Percentiles rank a stretch among this genome's conserved stretches.
Evolutionary conservation across 2,113 vertebrate genomes (phyloP).

Genomic region (Tamias sibiricus): DNA sequence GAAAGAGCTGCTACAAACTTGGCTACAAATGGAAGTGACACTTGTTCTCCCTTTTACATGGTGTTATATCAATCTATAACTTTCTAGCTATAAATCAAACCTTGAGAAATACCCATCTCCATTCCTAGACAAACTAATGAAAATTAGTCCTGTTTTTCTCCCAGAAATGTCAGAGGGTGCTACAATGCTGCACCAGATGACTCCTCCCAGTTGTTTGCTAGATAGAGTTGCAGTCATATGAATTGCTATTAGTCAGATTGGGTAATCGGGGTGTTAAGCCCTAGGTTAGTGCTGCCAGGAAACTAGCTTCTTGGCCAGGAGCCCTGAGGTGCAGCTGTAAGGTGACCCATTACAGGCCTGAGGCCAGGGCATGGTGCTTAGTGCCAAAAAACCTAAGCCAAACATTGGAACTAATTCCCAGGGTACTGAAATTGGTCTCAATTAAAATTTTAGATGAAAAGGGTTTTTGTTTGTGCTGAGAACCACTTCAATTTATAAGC

Average conservation of each 20-base stretch:
- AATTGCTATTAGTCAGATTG: not conserved
- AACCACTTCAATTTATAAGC: slow-evolving; percentile 68
- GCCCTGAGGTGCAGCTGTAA: slow-evolving; percentile 66
- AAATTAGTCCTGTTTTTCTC: slow-evolving; percentile 41
- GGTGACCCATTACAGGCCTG: slow-evolving; percentile 56
- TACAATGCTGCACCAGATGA: not conserved
- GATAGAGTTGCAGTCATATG: slow-evolving; percentile 1
- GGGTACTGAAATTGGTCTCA: slow-evolving; percentile 61
- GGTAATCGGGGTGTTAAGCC: slow-evolving; percentile 25
- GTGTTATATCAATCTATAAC: not conserved
- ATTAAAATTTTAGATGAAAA: slow-evolving; percentile 74
- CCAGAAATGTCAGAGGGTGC: not conserved
- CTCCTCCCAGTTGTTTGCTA: not conserved
- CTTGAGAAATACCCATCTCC: not conserved
- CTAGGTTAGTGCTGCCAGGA: not conserved
- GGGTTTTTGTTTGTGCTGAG: slow-evolving; percentile 51
- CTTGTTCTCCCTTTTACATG: not conserved
- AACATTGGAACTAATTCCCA: slow-evolving; percentile 66
- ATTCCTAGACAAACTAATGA: not conserved
- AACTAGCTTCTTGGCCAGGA: slow-evolving; percentile 57
- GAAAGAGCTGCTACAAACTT: slow-evolving; percentile 24
- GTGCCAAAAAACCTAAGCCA: slow-evolving; percentile 63
- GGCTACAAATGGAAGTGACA: slow-evolving; percentile 21
- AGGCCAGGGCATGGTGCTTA: slow-evolving; percentile 12
- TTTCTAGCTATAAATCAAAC: slow-evolving; percentile 43